Conservation (phyloP, 2,113 vertebrate genomes). For the Erythrocercus mccallii region DNA sequence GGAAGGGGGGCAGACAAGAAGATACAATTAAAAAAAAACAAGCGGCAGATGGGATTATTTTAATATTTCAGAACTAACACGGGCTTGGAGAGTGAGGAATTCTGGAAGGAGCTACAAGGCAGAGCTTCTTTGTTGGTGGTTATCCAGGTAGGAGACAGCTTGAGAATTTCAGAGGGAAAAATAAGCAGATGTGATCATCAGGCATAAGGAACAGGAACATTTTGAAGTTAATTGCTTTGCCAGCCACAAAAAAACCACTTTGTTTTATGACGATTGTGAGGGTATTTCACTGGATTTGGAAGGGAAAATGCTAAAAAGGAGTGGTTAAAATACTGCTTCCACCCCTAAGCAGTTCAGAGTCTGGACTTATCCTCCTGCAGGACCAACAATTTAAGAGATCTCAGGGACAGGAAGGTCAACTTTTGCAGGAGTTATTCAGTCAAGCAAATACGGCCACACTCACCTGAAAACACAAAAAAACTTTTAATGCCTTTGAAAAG, state of each 20-base stretch:
- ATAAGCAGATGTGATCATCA: slow-evolving; percentile 1
- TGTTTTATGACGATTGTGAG: background rate
- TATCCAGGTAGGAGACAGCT: slow-evolving; percentile 23
- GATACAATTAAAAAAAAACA: background rate
- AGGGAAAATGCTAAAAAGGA: background rate
- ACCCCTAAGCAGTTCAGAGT: background rate
- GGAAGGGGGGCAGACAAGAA: background rate
- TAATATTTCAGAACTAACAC: background rate
- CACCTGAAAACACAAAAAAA: background rate
- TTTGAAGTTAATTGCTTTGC: background rate
- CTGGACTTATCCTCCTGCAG: background rate
- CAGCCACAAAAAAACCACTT: background rate
- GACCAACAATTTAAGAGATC: background rate
- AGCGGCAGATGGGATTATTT: background rate
- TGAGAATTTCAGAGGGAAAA: background rate
- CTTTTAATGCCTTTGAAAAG: background rate
- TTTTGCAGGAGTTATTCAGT: background rate
- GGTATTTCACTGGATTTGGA: background rate
- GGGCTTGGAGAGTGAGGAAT: background rate
- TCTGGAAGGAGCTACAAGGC: background rate
- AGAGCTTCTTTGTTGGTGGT: background rate
- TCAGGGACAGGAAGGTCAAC: background rate
- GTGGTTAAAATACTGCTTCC: background rate
- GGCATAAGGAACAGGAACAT: background rate
- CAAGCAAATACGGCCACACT: background rate